A percentile compares a stretch with the other conserved stretches of the same genome.
Evolutionary conservation across 2,888 invertebrate genomes (phyloP).

Genomic region (Diploptera punctata): DNA sequence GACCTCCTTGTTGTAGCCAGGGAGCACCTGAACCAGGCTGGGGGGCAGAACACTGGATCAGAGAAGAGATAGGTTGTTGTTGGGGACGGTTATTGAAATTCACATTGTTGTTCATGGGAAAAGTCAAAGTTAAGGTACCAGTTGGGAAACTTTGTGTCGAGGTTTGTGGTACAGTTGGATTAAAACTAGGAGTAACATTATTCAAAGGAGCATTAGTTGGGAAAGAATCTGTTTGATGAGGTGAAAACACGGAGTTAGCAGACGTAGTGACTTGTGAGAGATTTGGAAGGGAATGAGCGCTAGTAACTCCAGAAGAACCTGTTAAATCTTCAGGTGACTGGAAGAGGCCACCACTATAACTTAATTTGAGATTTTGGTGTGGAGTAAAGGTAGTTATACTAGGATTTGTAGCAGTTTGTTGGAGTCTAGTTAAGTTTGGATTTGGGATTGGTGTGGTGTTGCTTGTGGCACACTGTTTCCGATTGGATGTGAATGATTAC

Average conservation of each 20-base stretch:
- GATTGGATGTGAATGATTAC: constrained; percentile 27
- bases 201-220: constrained; percentile 1
- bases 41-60: constrained; percentile 29
- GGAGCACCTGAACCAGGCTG: constrained; percentile 33
- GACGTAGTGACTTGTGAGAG: constrained; percentile 43
- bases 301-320: constrained; percentile 36
- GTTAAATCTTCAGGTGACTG: constrained; percentile 23
- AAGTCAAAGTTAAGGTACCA: constrained; percentile 5
- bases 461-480: constrained; percentile 31
- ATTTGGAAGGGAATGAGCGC: constrained; percentile 51
- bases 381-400: constrained; percentile 13
- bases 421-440: constrained; percentile 22
- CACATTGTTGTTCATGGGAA: constrained; percentile 16
- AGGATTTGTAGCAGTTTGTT: constrained; percentile 11
- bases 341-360: constrained; percentile 30
- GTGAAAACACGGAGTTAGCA: constrained; percentile 17
- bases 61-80: constrained; percentile 33
- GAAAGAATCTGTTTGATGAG: not conserved
- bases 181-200: constrained; percentile 9
- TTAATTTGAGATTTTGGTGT: constrained; percentile 27
- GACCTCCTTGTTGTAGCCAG: constrained; percentile 32
- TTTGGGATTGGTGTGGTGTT: constrained; percentile 32
- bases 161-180: not conserved
- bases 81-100: constrained; percentile 30
- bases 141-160: not conserved